Percentiles rank a stretch among this genome's conserved stretches.
Evolutionary conservation across 2,888 invertebrate genomes (phyloP).

Genomic region (Brenthis hecate): DNA sequence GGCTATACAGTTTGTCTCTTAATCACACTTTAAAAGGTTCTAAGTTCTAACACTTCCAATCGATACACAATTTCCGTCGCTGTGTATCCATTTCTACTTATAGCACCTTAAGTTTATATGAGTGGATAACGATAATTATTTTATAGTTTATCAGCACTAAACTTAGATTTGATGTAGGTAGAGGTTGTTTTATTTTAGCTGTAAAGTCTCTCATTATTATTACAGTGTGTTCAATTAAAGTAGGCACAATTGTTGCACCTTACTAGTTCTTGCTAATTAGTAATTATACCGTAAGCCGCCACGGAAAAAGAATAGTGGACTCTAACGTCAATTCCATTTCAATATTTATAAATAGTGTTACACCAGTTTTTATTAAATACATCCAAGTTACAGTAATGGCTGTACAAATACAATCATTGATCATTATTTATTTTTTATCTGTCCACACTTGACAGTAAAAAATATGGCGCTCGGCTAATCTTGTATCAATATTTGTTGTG

Average conservation of each 20-base stretch:
- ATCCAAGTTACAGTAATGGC: constrained; percentile 24
- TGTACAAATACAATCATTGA: constrained; percentile 33
- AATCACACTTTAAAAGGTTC: too few relatives aligned
- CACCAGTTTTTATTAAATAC: constrained; percentile 31
- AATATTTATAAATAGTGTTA: constrained; percentile 14
- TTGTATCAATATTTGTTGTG: constrained; percentile 34
- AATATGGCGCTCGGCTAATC: constrained; percentile 29
- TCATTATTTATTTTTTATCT: constrained; percentile 32
- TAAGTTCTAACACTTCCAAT: too few relatives aligned
- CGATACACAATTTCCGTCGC: too few relatives aligned
- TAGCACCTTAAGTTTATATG: too few relatives aligned
- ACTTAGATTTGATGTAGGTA: too few relatives aligned
- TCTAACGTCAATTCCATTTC: constrained; percentile 23
- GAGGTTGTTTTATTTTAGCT: too few relatives aligned
- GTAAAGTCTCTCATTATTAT: too few relatives aligned
- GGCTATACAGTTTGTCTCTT: too few relatives aligned
- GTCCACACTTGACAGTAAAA: constrained; percentile 27
- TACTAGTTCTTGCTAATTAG: background rate
- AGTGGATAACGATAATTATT: too few relatives aligned
- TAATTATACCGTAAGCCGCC: constrained; percentile 7
- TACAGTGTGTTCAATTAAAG: background rate
- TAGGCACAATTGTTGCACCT: background rate
- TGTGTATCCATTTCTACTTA: too few relatives aligned
- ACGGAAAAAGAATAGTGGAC: constrained; percentile 10
- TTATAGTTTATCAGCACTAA: too few relatives aligned